Conservation (phyloP, 2,113 vertebrate species). For the Dermatemys mawii region DNA sequence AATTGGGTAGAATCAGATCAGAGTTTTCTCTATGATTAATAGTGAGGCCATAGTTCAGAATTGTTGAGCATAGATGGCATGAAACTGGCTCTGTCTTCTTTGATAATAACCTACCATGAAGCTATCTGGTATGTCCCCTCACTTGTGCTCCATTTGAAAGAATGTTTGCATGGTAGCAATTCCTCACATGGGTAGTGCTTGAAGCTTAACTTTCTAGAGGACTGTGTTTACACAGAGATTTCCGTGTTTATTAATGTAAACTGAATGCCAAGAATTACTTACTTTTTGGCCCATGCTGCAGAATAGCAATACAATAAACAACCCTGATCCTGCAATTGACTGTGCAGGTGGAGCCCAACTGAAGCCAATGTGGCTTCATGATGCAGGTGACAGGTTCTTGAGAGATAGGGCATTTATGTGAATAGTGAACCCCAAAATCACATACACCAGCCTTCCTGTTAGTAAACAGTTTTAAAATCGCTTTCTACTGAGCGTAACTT, state of each 20-base stretch:
- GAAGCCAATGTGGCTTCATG: too few species aligned
- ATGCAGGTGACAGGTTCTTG: too few species aligned
- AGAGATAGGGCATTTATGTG: too few species aligned
- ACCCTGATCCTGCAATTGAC: too few species aligned
- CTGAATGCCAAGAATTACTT: conserved; percentile 19
- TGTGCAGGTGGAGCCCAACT: too few species aligned
- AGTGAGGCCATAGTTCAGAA: neutral
- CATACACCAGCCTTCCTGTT: too few species aligned
- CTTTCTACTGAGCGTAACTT: too few species aligned
- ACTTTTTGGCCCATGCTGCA: too few species aligned
- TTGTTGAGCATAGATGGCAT: conserved; percentile 9
- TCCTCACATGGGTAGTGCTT: rapidly evolving
- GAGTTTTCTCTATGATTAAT: neutral
- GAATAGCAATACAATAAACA: too few species aligned
- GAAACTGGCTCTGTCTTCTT: conserved; percentile 28
- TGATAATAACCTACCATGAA: conserved; percentile 19
- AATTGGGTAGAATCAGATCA: neutral
- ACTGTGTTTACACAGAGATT: neutral
- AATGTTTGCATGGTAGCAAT: neutral
- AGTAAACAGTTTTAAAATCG: too few species aligned
- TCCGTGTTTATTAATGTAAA: neutral
- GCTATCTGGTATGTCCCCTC: conserved; percentile 17
- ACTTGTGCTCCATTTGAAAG: neutral
- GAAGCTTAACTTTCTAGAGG: conserved; percentile 6
- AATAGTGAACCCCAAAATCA: too few species aligned